A percentile compares a stretch with the other conserved stretches of the same genome.
Conservation (phyloP, 2,888 invertebrate genomes). For the Pardosa pseudoannulata region DNA sequence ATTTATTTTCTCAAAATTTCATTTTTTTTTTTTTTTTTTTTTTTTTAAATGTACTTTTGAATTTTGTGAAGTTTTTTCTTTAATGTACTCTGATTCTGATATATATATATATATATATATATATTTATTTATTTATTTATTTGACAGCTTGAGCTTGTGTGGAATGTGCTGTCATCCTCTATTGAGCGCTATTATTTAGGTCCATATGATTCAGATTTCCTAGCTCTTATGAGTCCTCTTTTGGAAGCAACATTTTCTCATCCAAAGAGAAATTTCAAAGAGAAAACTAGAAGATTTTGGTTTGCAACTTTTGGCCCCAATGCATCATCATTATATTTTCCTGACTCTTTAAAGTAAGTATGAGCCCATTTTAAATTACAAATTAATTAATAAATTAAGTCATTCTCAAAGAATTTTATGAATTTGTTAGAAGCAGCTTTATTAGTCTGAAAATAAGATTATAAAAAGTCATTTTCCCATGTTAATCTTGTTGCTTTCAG, state of each 20-base stretch:
- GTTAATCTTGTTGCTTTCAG: no score
- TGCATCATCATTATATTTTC: constrained; percentile 21
- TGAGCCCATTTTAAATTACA: no score
- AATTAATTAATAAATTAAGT: no score
- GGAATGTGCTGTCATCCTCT: constrained; percentile 33
- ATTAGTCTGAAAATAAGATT: no score
- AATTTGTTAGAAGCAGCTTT: no score
- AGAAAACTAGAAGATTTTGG: constrained; percentile 57
- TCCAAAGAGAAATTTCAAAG: constrained; percentile 36
- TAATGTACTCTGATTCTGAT: no score
- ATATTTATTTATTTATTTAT: neutral
- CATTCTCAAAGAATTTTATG: no score
- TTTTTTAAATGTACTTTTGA: neutral
- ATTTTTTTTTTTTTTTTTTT: neutral
- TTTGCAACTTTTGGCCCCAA: constrained; percentile 55
- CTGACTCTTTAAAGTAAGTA: constrained; percentile 51
- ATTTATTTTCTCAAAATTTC: no score
- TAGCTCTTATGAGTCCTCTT: constrained; percentile 29
- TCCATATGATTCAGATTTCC: constrained; percentile 62
- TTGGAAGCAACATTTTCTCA: constrained; percentile 45
- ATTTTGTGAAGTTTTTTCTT: neutral
- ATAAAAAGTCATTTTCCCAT: no score
- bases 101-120: no score
- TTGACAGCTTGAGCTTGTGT: constrained; percentile 47
- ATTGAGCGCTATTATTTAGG: constrained; percentile 58